These are phyloP conservation scores for Hypolimnas misippus DNA, from an alignment of 2,888 invertebrate species.

Conservation along the genomic window DNA sequence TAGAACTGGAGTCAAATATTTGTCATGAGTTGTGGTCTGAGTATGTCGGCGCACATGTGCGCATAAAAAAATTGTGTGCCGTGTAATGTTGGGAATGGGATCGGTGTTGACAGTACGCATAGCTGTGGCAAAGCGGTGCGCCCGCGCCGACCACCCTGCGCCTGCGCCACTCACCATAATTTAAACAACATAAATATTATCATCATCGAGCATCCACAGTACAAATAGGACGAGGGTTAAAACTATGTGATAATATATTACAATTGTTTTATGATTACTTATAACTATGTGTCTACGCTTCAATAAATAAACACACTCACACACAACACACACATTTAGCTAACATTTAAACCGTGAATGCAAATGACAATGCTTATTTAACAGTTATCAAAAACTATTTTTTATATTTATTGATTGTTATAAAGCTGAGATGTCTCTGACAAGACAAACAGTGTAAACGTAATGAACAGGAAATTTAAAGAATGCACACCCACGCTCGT, in stretches of 20 bases:
- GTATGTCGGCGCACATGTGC: conserved; percentile 63
- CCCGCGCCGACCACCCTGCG: conserved; percentile 68
- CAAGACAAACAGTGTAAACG: conserved; percentile 6
- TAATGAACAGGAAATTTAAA: conserved; percentile 27
- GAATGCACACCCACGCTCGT: conserved; percentile 48
- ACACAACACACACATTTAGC: neutral
- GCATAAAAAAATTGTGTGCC: conserved; percentile 72
- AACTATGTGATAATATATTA: conserved; percentile 9
- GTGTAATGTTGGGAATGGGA: conserved; percentile 65
- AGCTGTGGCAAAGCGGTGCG: conserved; percentile 66
- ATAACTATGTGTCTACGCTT: no score
- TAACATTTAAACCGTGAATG: neutral
- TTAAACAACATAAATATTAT: conserved; percentile 48
- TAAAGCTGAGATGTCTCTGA: neutral
- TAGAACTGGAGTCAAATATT: conserved; percentile 81
- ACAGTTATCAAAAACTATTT: no score
- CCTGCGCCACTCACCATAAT: conserved; percentile 53
- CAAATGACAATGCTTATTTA: no score
- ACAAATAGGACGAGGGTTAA: conserved; percentile 28
- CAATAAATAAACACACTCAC: neutral
- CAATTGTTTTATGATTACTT: conserved; percentile 9
- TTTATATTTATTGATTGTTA: neutral
- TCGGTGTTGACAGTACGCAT: conserved; percentile 80
- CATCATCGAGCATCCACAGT: conserved; percentile 35
- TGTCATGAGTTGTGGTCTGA: conserved; percentile 70